Evolutionary conservation across 2,888 invertebrate genomes (phyloP), one percentile per base, ranked within the genome.

Genomic region (Suillia variegata): DNA sequence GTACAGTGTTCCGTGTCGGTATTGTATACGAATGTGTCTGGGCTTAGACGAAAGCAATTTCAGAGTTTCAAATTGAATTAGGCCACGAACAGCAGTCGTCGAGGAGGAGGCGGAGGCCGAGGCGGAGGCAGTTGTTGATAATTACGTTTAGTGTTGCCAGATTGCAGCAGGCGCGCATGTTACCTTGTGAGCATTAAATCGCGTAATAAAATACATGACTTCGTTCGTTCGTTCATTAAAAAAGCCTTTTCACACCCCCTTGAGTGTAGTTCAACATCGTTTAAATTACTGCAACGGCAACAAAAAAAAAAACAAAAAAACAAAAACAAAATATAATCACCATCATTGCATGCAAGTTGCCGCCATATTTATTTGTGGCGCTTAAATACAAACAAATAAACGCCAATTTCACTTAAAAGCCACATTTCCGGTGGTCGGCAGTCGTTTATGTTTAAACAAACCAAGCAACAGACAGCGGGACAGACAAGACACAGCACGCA

Each of bases 1-100:
- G 6, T 8, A 31, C 6, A 8, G 31, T 6, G 31, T 12, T 31
- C 12, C 12, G 6, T 6, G 31, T 38, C n/a, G 8, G 38, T n/a
- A 38, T 38, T 38, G 38, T n/a, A 6, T 5, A 13, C 15, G 8
- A 8, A 38, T 13, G 38, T 4, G 38, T 4, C 38, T n/a, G 8
- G 4, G 38, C 5, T 8, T n/a, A 6, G 38, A 17, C 45, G 45
- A 45, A 67, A 70, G 67, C 62, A 70, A 71, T 71, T 71, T 70
- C 56, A n/a, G 62, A 62, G 59, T 57, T 58, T 64, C 67, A 49
- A 75, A 75, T 75, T 74, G 65, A 68, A 66, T 75, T 74, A 63
- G 51, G 59, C 54, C 62, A 55, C 61, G 63, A 61, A 63, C 63
- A 38, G 38, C n/a, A n/a, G 38, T 38, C n/a, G 38, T 5, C 15